Percentiles rank a stretch among this genome's conserved stretches.
Evolutionary conservation across 2,797 vertebrate genomes (phyloP).

Genomic region (Acanthiza pusilla): DNA sequence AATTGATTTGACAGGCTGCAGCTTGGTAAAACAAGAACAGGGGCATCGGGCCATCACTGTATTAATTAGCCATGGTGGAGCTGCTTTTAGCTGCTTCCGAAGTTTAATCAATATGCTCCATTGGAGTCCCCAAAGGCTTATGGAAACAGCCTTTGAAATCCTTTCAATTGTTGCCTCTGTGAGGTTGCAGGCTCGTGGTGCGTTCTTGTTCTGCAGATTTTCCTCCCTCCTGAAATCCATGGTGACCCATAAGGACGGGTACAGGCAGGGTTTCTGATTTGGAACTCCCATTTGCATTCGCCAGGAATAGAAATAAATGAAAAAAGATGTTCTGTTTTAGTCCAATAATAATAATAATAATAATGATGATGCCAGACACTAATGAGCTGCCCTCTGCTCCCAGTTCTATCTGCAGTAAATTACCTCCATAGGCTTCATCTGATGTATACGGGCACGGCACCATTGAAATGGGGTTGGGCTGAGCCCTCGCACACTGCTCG

Average conservation of each 20-base stretch:
- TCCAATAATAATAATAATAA: background rate
- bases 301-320: slow-evolving; percentile 2
- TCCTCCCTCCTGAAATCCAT: background rate
- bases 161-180: slow-evolving; percentile 48
- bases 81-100: slow-evolving; percentile 59
- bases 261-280: background rate
- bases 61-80: slow-evolving; percentile 64
- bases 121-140: slow-evolving; percentile 58
- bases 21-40: slow-evolving; percentile 52
- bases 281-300: background rate
- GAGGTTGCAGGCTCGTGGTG: slow-evolving; percentile 18
- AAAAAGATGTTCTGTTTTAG: slow-evolving; percentile 15
- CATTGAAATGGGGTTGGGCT: slow-evolving; percentile 6
- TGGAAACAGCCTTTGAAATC: slow-evolving; percentile 68
- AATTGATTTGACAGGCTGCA: slow-evolving; percentile 64
- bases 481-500: background rate
- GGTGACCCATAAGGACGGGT: background rate
- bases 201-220: background rate
- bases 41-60: slow-evolving; percentile 60
- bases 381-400: slow-evolving; percentile 41
- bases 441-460: background rate
- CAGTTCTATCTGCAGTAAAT: slow-evolving; percentile 34
- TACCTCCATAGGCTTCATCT: slow-evolving; percentile 2
- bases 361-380: slow-evolving; percentile 32
- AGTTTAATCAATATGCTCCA: slow-evolving; percentile 68